Evolutionary conservation across 2,797 vertebrate genomes (phyloP), one percentile per base, ranked within the genome.

Genomic region (Heterohyrax brucei): DNA sequence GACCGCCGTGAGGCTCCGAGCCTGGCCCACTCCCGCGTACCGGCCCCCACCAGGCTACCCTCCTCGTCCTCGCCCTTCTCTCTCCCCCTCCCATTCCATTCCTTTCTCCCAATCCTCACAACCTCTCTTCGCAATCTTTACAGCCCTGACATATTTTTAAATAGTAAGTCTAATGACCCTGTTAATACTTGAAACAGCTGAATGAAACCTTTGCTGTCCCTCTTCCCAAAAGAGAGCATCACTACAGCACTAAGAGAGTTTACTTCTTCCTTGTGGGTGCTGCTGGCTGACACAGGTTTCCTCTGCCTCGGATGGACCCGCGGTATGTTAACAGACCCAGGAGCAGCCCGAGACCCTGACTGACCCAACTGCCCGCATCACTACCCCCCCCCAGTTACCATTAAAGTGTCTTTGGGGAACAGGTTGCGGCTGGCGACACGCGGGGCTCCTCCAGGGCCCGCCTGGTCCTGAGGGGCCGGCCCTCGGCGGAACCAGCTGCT

Each of bases 401-500:
- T 99, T 94, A 99, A 98, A 68, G 99, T 99, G 98, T 99, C 99
- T 98, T 99, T 99, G 93, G 99, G 99, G 97, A 99, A 99, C 64
- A 99, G 99, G 98, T 99, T 99, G 64, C 99, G 99, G 98, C 99
- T 99, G 46, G 99, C 99, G 33, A 99, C 98, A 12, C 99, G 98
- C 0, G 99, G 99, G 1, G 98, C 98, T 72, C 99, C 99, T 0
- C 99, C 98, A 0, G 99, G 97, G 7, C 99, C 99, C 91, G 44
- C 98, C 96, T 99, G 99, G 97, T 99, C 99, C 96, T 99, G 99
- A 3, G 99, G 99, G 59, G 99, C 98, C 0, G 99, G 98, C 72
- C 99, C 99, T 96, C 99, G 98, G 78, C 99, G 99, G 97, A 99
- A 99, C 99, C 99, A 99, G 98, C 99, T 99, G 98, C 99, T 99